These are phyloP conservation scores for Hemaris fuciformis DNA, from an alignment of 2,888 invertebrate species.

Conservation along the genomic window DNA sequence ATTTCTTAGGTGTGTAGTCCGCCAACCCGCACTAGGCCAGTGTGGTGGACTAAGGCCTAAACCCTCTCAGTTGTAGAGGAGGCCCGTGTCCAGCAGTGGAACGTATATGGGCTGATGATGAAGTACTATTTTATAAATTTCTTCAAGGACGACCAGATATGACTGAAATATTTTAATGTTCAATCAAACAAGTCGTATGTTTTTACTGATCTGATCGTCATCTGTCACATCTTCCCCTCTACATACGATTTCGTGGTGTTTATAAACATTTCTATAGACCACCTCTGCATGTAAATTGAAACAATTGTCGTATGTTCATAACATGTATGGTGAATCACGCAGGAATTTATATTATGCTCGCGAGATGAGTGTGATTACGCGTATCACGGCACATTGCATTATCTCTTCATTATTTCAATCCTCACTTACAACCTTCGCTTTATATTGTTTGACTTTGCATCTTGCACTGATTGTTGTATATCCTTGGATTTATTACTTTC, in stretches of 20 bases:
- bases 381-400: neutral
- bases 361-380: neutral
- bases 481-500: neutral
- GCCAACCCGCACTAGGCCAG: too few relatives aligned
- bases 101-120: too few relatives aligned
- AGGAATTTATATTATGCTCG: neutral
- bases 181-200: neutral
- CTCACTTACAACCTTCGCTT: slow-evolving; percentile 12
- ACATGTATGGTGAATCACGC: neutral
- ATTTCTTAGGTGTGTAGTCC: too few relatives aligned
- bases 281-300: neutral
- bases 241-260: neutral
- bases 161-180: neutral
- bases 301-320: neutral
- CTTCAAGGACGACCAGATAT: too few relatives aligned
- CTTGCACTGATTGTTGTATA: neutral
- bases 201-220: neutral
- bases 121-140: too few relatives aligned
- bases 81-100: too few relatives aligned
- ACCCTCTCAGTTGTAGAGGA: too few relatives aligned
- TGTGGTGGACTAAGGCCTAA: too few relatives aligned
- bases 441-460: neutral
- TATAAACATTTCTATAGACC: neutral
- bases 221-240: neutral
- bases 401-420: slow-evolving; percentile 14